These are phyloP conservation scores for Spheniscus humboldti DNA, from an alignment of 2,797 vertebrate genomes.

Conservation along the genomic window DNA sequence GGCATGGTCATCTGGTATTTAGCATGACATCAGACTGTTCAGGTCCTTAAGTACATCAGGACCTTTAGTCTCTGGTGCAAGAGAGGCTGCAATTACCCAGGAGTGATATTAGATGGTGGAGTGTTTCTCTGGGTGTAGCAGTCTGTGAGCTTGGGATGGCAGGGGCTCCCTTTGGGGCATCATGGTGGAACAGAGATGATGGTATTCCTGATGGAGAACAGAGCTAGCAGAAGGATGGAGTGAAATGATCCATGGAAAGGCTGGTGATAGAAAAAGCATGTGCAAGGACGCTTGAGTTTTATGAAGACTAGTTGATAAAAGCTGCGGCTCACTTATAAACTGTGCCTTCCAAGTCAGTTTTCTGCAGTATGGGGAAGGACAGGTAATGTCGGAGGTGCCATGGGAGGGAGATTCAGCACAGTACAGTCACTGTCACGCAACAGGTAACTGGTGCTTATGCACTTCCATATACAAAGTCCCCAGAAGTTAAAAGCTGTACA, in stretches of 20 bases:
- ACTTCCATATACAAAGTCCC: neutral
- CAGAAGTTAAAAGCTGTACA: neutral
- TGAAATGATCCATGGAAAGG: neutral
- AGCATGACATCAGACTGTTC: neutral
- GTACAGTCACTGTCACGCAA: neutral
- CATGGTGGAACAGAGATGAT: neutral
- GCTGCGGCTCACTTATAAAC: neutral
- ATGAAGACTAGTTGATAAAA: neutral
- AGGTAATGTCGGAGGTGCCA: neutral
- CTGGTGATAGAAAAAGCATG: neutral
- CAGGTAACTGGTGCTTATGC: neutral
- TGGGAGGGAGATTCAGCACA: neutral
- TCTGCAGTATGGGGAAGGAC: neutral
- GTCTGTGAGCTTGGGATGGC: neutral
- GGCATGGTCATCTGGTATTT: neutral
- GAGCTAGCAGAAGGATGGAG: neutral
- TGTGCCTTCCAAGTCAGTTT: neutral
- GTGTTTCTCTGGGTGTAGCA: neutral
- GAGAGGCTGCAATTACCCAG: neutral
- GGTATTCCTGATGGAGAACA: neutral
- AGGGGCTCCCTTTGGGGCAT: neutral
- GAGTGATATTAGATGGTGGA: neutral
- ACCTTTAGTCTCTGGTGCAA: neutral
- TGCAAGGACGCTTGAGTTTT: neutral
- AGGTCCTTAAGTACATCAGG: neutral